A percentile compares a stretch with the other conserved stretches of the same genome.
Conservation (phyloP, 2,888 invertebrate genomes). For the Mesorhabditis spiculigera region DNA sequence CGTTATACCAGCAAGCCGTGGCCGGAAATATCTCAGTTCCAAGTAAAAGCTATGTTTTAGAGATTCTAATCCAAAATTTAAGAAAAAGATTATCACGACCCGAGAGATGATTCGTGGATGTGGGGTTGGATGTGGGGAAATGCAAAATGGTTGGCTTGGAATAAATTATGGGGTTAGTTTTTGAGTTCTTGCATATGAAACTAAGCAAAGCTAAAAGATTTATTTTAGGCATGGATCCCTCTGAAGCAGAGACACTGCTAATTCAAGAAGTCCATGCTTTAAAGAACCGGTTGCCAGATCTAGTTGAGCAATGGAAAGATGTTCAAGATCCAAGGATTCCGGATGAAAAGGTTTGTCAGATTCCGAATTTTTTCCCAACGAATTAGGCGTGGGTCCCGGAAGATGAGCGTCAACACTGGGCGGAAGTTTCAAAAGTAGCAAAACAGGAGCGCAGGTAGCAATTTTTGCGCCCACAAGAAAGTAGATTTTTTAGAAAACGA, state of each 20-base stretch:
- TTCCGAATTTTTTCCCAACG: background rate
- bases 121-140: conserved; percentile 49
- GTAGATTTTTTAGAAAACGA: background rate
- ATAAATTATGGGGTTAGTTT: conserved; percentile 29
- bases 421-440: background rate
- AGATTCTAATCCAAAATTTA: conserved; percentile 6
- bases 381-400: background rate
- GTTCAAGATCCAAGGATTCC: background rate
- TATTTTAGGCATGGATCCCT: background rate
- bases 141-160: conserved; percentile 48
- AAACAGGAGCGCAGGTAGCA: background rate
- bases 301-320: conserved; percentile 3
- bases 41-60: conserved; percentile 21
- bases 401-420: background rate
- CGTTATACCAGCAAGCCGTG: conserved; percentile 39
- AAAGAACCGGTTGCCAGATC: background rate
- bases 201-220: background rate
- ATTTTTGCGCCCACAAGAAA: background rate
- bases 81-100: conserved; percentile 45
- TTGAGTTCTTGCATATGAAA: background rate
- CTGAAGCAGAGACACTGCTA: background rate
- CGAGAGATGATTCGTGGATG: conserved; percentile 45
- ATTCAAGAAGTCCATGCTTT: background rate
- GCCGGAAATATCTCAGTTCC: conserved; percentile 43
- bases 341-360: background rate